Percentiles rank a stretch among this genome's conserved stretches.
These are phyloP conservation scores for Sweltsa coloradensis DNA, from an alignment of 1,140 invertebrate genomes.

Conservation along the genomic window DNA sequence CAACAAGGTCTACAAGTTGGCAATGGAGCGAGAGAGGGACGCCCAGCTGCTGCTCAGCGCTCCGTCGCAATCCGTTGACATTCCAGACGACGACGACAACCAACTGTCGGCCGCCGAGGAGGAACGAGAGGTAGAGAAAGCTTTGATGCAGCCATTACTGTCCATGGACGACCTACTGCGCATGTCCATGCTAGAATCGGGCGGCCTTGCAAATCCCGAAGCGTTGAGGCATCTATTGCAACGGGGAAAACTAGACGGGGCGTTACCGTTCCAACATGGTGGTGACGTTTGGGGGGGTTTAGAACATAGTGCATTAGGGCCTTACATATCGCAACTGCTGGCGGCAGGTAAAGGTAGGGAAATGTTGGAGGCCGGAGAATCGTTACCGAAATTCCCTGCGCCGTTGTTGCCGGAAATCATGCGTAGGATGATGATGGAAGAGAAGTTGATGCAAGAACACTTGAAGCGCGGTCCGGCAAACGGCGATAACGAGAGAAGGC, in stretches of 20 bases:
- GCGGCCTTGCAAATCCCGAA: constrained; percentile 28
- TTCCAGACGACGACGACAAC: constrained; percentile 37
- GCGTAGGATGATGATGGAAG: constrained; percentile 40
- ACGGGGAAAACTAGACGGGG: constrained; percentile 24
- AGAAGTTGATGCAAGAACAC: constrained; percentile 34
- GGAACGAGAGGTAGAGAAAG: constrained; percentile 47
- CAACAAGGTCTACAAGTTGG: constrained; percentile 85
- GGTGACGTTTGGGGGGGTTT: constrained; percentile 32
- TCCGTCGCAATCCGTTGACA: not conserved
- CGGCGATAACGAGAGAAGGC: constrained; percentile 7
- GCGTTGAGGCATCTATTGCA: constrained; percentile 43
- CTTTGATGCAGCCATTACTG: constrained; percentile 39
- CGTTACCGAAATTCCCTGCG: constrained; percentile 16
- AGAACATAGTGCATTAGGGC: constrained; percentile 39
- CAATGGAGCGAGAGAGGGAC: constrained; percentile 52
- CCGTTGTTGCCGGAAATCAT: constrained; percentile 42
- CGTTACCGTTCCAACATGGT: constrained; percentile 2
- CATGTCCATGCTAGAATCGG: constrained; percentile 33
- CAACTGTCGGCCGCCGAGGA: constrained; percentile 50
- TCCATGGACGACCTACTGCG: constrained; percentile 46
- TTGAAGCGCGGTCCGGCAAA: constrained; percentile 10
- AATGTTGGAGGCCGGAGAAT: constrained; percentile 5
- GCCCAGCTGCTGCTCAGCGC: constrained; percentile 29
- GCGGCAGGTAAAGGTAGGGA: constrained; percentile 15
- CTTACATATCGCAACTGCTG: constrained; percentile 42